phyloP scores from a whole-genome alignment of 2,888 invertebrate species.

The Agonopterix alstromeriana region DNA sequence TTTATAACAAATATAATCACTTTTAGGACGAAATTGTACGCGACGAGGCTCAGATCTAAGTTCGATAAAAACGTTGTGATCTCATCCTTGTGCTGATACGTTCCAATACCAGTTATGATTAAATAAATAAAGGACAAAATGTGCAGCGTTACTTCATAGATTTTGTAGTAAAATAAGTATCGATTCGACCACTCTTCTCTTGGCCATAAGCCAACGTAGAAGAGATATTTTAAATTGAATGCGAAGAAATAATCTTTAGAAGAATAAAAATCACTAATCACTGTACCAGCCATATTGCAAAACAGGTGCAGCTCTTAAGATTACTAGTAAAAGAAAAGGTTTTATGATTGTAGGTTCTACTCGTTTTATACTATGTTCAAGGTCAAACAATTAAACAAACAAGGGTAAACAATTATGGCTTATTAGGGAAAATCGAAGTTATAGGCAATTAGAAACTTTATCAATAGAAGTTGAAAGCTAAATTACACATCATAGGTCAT shows the following conservation, averaged over 20 bases:
- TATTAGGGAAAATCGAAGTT: too few species aligned
- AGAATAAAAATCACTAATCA: too few species aligned
- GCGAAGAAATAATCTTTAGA: conserved; percentile 34
- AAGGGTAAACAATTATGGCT: too few species aligned
- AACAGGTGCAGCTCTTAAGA: too few species aligned
- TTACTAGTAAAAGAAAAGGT: too few species aligned
- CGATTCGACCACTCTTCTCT: conserved; percentile 23
- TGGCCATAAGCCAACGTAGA: conserved; percentile 51
- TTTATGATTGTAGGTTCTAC: too few species aligned
- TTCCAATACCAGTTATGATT: conserved; percentile 35
- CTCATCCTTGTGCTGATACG: conserved; percentile 30
- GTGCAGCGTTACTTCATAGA: conserved; percentile 34
- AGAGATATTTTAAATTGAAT: conserved; percentile 49
- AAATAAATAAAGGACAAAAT: conserved; percentile 30
- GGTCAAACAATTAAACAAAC: too few species aligned
- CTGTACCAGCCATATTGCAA: too few species aligned
- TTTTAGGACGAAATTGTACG: conserved; percentile 47
- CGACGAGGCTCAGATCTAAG: conserved; percentile 42
- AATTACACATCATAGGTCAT: too few species aligned
- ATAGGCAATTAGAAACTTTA: too few species aligned
- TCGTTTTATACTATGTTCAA: too few species aligned
- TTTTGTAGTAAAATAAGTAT: conserved; percentile 29
- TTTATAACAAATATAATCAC: conserved; percentile 34
- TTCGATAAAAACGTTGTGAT: conserved; percentile 31
- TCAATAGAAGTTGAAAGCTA: too few species aligned